Percentiles rank a stretch among this genome's conserved stretches.
Evolutionary conservation across 2,888 invertebrate species (phyloP).

Genomic region (Nomada ruficornis): DNA sequence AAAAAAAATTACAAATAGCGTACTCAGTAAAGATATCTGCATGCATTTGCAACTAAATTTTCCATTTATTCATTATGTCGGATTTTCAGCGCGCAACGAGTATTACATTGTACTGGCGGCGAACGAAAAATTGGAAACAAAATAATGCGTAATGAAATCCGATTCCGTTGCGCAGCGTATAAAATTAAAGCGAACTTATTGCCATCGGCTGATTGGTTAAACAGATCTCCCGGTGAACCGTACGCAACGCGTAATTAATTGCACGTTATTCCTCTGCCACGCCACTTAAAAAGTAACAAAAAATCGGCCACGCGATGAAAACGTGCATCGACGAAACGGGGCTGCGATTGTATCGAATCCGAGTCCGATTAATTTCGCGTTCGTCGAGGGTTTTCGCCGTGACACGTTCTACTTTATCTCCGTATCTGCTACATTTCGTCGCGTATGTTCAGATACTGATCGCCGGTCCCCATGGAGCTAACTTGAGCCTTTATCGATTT

Average conservation of each 20-base stretch:
- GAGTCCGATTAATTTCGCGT: neutral
- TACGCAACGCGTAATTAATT: neutral
- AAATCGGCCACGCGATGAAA: neutral
- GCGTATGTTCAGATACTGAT: too few species aligned
- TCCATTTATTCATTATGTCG: neutral
- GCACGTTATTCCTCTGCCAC: too few species aligned
- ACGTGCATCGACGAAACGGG: neutral
- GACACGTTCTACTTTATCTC: neutral
- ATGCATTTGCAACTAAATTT: neutral
- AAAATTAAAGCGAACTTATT: neutral
- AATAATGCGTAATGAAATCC: neutral
- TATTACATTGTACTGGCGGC: neutral
- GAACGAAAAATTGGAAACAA: conserved; percentile 2
- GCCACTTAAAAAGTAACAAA: neutral
- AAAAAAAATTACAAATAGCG: neutral
- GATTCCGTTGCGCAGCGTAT: neutral
- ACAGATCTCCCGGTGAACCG: neutral
- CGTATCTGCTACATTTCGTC: neutral
- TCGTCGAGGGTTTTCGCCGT: neutral
- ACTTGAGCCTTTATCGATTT: conserved; percentile 42
- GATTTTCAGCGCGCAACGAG: neutral
- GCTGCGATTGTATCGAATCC: neutral
- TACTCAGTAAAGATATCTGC: too few species aligned
- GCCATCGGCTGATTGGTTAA: neutral
- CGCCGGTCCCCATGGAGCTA: too few species aligned